phyloP scores from a whole-genome alignment of 2,113 vertebrate species.

The Tautogolabrus adspersus region DNA sequence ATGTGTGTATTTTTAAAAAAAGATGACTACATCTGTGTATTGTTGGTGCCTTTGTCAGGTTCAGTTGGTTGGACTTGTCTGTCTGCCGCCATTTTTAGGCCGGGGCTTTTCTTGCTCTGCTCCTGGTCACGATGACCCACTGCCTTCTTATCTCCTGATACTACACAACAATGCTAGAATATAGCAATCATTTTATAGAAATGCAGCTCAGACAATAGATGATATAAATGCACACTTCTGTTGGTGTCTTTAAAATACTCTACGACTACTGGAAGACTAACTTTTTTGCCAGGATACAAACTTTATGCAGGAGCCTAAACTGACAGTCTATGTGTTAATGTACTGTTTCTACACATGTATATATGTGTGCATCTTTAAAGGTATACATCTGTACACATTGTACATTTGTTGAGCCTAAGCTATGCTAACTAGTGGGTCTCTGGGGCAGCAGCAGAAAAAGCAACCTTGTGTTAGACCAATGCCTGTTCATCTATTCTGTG shows the following conservation, averaged over 20 bases:
- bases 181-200: conserved; percentile 2
- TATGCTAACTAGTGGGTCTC: conserved; percentile 64
- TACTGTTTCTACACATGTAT: conserved; percentile 37
- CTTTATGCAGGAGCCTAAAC: conserved; percentile 41
- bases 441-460: conserved; percentile 70
- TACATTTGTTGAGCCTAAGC: conserved; percentile 50
- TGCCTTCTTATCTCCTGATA: conserved; percentile 61
- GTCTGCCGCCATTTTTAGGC: conserved; percentile 57
- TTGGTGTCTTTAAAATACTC: conserved; percentile 33
- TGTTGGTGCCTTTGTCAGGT: conserved; percentile 79
- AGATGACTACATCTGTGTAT: conserved; percentile 70
- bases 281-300: conserved; percentile 43
- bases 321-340: conserved; percentile 43
- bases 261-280: conserved; percentile 8
- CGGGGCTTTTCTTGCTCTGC: conserved; percentile 60
- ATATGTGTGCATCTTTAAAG: conserved; percentile 8
- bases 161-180: conserved; percentile 1
- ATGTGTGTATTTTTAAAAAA: conserved; percentile 66
- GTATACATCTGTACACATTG: conserved; percentile 35
- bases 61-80: conserved; percentile 72
- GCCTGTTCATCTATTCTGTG: conserved; percentile 79
- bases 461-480: conserved; percentile 66
- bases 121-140: conserved; percentile 59
- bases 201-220: conserved; percentile 42
- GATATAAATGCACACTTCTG: conserved; percentile 39